Evolutionary conservation across 2,888 invertebrate species (phyloP).

Genomic region (Eupithecia insigniata): DNA sequence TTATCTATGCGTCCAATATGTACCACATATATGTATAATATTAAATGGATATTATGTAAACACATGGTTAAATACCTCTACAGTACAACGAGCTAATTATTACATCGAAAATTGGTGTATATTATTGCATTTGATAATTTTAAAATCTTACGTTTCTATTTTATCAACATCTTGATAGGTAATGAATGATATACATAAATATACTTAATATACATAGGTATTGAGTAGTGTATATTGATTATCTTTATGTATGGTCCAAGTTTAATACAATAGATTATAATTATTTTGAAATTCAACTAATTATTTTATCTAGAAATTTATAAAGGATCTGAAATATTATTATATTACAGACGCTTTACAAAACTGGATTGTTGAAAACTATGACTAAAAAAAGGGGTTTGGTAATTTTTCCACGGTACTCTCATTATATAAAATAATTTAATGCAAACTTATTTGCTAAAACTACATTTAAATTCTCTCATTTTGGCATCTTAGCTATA

Average conservation of each 20-base stretch:
- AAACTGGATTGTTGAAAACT: background rate
- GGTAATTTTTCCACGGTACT: background rate
- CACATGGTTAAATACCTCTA: conserved; percentile 20
- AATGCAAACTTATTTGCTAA: conserved; percentile 17
- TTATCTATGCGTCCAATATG: background rate
- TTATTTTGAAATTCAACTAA: background rate
- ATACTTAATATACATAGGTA: background rate
- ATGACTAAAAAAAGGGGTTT: background rate
- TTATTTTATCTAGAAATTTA: background rate
- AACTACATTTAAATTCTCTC: conserved; percentile 72
- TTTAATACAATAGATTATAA: background rate
- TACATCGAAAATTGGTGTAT: conserved; percentile 40
- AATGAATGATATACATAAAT: background rate
- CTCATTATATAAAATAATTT: background rate
- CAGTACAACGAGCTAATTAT: conserved; percentile 30
- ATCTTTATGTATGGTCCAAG: conserved; percentile 23
- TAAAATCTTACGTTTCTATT: conserved; percentile 16
- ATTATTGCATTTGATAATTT: conserved; percentile 34
- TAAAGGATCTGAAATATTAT: too few relatives aligned
- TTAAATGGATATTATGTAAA: conserved; percentile 7
- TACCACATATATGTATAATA: background rate
- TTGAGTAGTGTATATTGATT: background rate
- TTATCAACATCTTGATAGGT: conserved; percentile 10
- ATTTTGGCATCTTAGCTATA: conserved; percentile 67
- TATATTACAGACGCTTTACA: too few relatives aligned